These are phyloP conservation scores for Brevimyrus niger DNA, from an alignment of 2,113 vertebrate genomes.

Conservation along the genomic window DNA sequence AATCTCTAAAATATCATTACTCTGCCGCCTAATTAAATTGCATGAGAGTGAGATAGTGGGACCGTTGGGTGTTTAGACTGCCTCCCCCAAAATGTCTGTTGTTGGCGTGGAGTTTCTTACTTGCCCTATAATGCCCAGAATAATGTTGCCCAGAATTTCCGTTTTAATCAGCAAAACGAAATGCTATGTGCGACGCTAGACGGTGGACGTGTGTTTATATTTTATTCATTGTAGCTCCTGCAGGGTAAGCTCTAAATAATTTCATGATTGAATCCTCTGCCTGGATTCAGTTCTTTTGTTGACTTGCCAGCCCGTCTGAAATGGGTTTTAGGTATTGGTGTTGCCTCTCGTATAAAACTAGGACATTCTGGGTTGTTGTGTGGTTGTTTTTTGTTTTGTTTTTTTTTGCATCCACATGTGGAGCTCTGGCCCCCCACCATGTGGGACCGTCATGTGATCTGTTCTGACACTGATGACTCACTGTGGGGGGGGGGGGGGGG, in stretches of 20 bases:
- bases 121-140: background rate
- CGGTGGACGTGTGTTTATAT: background rate
- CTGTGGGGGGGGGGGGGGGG: background rate
- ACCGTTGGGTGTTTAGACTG: background rate
- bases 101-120: too few species aligned
- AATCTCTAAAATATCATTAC: background rate
- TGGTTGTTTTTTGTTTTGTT: background rate
- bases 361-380: background rate
- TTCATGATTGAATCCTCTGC: background rate
- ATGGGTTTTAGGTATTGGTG: background rate
- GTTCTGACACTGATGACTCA: background rate
- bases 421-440: background rate
- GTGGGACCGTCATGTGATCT: background rate
- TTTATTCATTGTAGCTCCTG: background rate
- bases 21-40: background rate
- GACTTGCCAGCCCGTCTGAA: background rate
- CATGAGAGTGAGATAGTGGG: background rate
- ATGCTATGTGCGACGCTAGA: background rate
- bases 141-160: background rate
- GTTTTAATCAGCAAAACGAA: background rate
- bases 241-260: background rate
- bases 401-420: background rate
- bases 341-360: background rate
- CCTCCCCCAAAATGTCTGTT: background rate
- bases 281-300: background rate